Percentiles rank a stretch among this genome's conserved stretches.
These are phyloP conservation scores for Boleophthalmus pectinirostris DNA, from an alignment of 2,113 vertebrate species.

Conservation along the genomic window DNA sequence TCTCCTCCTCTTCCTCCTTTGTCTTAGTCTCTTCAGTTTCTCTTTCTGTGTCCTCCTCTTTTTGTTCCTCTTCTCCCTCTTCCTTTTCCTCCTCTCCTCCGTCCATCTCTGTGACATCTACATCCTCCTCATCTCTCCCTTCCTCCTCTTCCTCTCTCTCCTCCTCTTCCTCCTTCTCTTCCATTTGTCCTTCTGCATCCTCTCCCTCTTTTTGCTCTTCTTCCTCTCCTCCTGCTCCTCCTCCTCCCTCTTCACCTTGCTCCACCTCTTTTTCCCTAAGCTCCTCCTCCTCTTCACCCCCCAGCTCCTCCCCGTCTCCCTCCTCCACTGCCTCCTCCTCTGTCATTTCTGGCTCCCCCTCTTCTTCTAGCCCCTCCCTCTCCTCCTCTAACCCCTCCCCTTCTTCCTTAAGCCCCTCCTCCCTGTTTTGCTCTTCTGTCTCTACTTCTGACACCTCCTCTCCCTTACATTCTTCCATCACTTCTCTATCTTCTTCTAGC, in stretches of 20 bases:
- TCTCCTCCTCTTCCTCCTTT: not conserved
- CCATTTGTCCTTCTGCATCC: constrained; percentile 2
- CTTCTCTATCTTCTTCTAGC: not conserved
- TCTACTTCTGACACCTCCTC: not conserved
- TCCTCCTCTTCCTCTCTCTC: not conserved
- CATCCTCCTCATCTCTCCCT: constrained; percentile 3
- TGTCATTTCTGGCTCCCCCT: not conserved
- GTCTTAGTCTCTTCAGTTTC: not conserved
- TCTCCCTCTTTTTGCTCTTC: constrained; percentile 4
- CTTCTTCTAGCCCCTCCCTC: not conserved
- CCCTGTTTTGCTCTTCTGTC: not conserved
- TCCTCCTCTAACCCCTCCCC: constrained; percentile 2
- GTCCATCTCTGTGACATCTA: not conserved
- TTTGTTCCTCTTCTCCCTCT: not conserved
- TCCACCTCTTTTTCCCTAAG: not conserved
- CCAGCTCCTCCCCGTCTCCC: not conserved
- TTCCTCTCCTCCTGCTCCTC: no score
- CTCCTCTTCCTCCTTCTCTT: constrained; percentile 1
- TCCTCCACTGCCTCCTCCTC: not conserved
- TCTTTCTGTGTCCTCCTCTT: not conserved
- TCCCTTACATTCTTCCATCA: not conserved
- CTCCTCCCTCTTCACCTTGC: not conserved
- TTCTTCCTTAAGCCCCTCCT: not conserved
- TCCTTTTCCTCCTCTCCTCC: not conserved
- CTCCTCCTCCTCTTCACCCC: not conserved